A percentile compares a stretch with the other conserved stretches of the same genome.
Conservation (phyloP, 2,888 invertebrate species). For the Heliconius ismenius region DNA sequence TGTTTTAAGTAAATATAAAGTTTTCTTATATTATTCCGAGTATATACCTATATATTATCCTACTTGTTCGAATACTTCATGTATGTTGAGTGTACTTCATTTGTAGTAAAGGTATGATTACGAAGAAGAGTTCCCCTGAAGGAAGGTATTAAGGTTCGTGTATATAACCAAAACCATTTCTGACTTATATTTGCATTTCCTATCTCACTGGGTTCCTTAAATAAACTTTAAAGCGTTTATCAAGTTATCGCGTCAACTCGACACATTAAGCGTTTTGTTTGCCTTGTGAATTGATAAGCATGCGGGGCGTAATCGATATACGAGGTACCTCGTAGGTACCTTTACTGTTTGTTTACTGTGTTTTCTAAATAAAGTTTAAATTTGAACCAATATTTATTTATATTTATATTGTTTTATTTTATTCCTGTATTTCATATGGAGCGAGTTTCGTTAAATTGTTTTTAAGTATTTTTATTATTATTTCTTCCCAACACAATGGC, state of each 20-base stretch:
- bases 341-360: constrained; percentile 1
- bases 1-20: background rate
- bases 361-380: constrained; percentile 15
- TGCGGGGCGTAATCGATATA: constrained; percentile 57
- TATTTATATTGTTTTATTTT: too few species aligned
- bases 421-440: too few species aligned
- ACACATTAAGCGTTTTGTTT: constrained; percentile 52
- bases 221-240: constrained; percentile 48
- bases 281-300: constrained; percentile 58
- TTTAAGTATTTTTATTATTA: too few species aligned
- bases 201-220: constrained; percentile 47
- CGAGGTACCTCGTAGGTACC: constrained; percentile 11
- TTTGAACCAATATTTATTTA: background rate
- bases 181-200: constrained; percentile 42
- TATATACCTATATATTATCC: background rate
- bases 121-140: background rate
- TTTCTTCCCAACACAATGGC: too few species aligned
- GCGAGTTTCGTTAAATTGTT: too few species aligned
- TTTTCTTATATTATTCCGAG: background rate
- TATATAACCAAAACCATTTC: constrained; percentile 27
- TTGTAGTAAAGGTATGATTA: background rate
- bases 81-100: background rate
- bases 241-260: constrained; percentile 46
- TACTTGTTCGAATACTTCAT: too few species aligned
- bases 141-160: constrained; percentile 14